Percentiles rank a stretch among this genome's conserved stretches.
These are phyloP conservation scores for Osmoderma eremita DNA, from an alignment of 2,888 invertebrate genomes.

Conservation along the genomic window DNA sequence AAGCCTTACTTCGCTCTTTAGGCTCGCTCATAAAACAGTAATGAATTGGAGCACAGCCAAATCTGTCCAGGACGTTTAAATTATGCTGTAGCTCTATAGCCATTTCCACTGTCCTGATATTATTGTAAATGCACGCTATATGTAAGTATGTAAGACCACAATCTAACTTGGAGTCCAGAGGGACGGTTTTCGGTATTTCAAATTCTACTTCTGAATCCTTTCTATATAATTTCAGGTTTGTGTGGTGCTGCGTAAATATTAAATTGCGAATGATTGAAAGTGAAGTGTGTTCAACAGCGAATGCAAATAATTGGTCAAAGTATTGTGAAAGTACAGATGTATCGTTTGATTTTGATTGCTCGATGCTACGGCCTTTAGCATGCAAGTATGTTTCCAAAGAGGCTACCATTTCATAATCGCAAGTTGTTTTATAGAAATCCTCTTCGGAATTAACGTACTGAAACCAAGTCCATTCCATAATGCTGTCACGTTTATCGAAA, in stretches of 20 bases:
- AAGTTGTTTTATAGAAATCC: no score
- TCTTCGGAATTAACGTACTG: neutral
- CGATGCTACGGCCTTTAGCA: neutral
- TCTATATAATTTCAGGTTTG: no score
- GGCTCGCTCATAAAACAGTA: neutral
- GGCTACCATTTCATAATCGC: neutral
- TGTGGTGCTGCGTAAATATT: no score
- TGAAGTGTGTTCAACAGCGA: no score
- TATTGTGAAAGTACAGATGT: no score
- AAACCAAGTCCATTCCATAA: conserved; percentile 1
- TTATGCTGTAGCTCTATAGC: neutral
- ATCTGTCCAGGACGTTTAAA: neutral
- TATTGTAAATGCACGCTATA: neutral
- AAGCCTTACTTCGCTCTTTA: no score
- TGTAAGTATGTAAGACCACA: neutral
- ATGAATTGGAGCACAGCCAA: conserved; percentile 7
- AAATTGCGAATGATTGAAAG: no score
- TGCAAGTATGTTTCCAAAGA: neutral
- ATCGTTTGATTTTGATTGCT: no score
- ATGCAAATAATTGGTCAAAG: no score
- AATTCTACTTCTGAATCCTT: no score
- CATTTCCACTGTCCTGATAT: neutral
- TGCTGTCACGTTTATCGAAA: neutral
- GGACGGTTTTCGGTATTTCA: no score
- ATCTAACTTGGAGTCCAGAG: no score